Percentiles rank a stretch among this genome's conserved stretches.
phyloP scores from a whole-genome alignment of 2,888 invertebrate genomes.

The Pachliopta kotzebuea region DNA sequence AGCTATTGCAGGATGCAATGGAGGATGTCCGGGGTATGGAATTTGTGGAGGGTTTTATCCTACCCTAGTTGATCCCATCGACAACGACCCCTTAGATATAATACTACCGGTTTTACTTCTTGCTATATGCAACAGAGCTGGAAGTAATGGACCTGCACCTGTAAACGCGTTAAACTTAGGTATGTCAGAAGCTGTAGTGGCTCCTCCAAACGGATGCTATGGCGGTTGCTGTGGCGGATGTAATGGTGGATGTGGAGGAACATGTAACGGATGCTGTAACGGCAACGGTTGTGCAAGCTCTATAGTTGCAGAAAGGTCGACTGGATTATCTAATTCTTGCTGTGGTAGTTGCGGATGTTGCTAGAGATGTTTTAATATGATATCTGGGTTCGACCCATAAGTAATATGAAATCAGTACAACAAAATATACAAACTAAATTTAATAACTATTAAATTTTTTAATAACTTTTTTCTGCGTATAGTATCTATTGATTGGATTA shows the following conservation, averaged over 20 bases:
- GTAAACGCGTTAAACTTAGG: slow-evolving; percentile 9
- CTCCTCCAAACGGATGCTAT: slow-evolving; percentile 10
- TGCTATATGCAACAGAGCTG: slow-evolving; percentile 36
- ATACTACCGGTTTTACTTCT: slow-evolving; percentile 49
- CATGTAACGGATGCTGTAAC: slow-evolving; percentile 31
- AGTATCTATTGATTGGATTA: neutral
- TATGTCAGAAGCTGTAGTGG: slow-evolving; percentile 2
- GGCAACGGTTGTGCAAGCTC: slow-evolving; percentile 30
- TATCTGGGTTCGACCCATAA: too few relatives aligned
- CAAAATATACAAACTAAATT: too few relatives aligned
- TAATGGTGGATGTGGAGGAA: slow-evolving; percentile 30
- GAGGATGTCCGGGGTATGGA: slow-evolving; percentile 14
- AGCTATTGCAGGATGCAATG: slow-evolving; percentile 13
- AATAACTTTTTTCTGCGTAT: neutral
- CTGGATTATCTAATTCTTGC: slow-evolving; percentile 8
- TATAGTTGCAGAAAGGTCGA: slow-evolving; percentile 6
- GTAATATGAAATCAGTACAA: too few relatives aligned
- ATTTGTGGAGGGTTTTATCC: slow-evolving; percentile 24
- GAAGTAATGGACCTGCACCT: slow-evolving; percentile 13
- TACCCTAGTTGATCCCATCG: slow-evolving; percentile 25
- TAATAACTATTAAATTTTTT: too few relatives aligned
- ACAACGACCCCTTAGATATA: slow-evolving; percentile 42
- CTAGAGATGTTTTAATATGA: neutral
- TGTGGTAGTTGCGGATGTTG: slow-evolving; percentile 14
- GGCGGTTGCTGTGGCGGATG: slow-evolving; percentile 14